Conservation (phyloP, 2,888 invertebrate genomes). For the Pantelozetes paolii region DNA sequence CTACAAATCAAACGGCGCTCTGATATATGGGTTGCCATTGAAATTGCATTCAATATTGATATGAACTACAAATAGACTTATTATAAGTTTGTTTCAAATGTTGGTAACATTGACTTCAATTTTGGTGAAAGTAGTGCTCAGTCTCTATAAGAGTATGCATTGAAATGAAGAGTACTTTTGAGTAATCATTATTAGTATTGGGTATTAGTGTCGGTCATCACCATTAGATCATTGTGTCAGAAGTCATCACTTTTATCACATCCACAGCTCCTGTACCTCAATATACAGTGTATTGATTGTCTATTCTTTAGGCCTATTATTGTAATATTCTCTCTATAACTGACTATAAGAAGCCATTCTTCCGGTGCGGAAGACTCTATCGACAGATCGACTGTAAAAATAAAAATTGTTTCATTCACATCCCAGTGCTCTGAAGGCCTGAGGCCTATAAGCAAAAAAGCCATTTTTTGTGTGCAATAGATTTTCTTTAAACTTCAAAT, state of each 20-base stretch:
- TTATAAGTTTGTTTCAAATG: no score
- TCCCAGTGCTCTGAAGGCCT: neutral
- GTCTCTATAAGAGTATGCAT: neutral
- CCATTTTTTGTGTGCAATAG: neutral
- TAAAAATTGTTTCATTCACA: neutral
- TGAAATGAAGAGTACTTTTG: neutral
- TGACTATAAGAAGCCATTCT: neutral
- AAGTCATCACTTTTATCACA: neutral
- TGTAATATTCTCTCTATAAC: neutral
- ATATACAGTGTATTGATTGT: no score
- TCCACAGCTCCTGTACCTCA: neutral
- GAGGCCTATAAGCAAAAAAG: neutral
- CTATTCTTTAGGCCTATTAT: neutral
- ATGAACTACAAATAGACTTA: no score
- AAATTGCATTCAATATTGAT: no score
- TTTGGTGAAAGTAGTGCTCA: neutral
- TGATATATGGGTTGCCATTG: no score
- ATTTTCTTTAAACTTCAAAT: neutral
- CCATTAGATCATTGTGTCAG: slow-evolving; percentile 3
- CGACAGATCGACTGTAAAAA: slow-evolving; percentile 3
- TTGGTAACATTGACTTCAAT: no score
- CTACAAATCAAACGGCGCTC: neutral
- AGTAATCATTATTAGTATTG: slow-evolving; percentile 3
- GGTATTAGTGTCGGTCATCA: neutral
- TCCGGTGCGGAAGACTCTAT: neutral